Evolutionary conservation across 2,113 vertebrate species (phyloP).

Genomic region (Pteronura brasiliensis): DNA sequence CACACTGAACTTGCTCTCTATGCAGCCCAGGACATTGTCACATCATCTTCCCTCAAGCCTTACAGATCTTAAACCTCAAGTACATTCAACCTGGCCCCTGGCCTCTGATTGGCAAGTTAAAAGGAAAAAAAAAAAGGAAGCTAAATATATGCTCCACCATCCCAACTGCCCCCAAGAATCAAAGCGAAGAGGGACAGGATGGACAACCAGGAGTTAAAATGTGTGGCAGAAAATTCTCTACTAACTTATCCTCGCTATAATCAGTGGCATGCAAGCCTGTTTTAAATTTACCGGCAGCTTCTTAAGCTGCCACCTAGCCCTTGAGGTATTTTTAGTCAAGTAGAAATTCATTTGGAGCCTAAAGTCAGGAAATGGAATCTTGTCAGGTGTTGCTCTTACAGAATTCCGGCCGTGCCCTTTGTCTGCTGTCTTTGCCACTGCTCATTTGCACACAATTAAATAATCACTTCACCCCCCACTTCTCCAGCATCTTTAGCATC

Average conservation of each 20-base stretch:
- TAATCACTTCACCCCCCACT: slow-evolving; percentile 74
- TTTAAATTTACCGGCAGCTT: slow-evolving; percentile 82
- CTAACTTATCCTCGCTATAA: slow-evolving; percentile 77
- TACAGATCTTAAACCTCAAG: not conserved
- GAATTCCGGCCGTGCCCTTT: slow-evolving; percentile 73
- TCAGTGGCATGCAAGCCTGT: slow-evolving; percentile 78
- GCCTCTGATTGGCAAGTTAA: not conserved
- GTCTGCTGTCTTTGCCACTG: slow-evolving; percentile 63
- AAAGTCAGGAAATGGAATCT: slow-evolving; percentile 79
- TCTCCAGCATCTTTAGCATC: slow-evolving; percentile 59
- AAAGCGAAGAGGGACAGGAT: not conserved
- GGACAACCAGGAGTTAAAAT: slow-evolving; percentile 69
- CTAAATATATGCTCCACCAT: not conserved
- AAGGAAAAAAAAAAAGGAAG: not conserved
- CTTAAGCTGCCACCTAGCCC: slow-evolving; percentile 80
- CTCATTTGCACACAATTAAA: slow-evolving; percentile 82
- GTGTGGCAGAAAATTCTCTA: slow-evolving; percentile 62
- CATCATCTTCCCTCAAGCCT: not conserved
- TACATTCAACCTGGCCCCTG: not conserved
- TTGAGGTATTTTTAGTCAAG: slow-evolving; percentile 80
- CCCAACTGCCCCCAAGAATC: slow-evolving; percentile 21
- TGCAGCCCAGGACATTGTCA: not conserved
- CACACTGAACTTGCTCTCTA: not conserved
- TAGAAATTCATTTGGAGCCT: slow-evolving; percentile 80
- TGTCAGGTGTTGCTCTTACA: slow-evolving; percentile 77